Evolutionary conservation across 2,797 vertebrate genomes (phyloP), one percentile per base, ranked within the genome.

Genomic region (Menidia menidia): DNA sequence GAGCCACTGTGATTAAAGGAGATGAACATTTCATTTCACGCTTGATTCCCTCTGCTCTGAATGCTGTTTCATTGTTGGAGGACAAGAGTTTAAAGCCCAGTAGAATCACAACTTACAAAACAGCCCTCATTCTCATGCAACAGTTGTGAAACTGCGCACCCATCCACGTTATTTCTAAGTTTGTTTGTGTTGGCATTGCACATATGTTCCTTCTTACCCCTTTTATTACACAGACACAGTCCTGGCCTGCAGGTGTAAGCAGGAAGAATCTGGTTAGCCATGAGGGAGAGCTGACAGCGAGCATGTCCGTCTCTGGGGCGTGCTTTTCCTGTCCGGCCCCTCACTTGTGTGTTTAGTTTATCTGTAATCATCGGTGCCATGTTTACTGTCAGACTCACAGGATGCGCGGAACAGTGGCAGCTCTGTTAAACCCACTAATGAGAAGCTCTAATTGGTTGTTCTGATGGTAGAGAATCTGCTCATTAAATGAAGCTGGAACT

Each of bases 381-480:
- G 77, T 75, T 83, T 73, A 63, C 67, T 73, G 73, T 80, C 82
- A 83, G 80, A 71, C 73, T 79, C 75, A 63, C 75, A 78, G 86
- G 81, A 89, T 76, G 78, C 77, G 82, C 57, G 61, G 88, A 92
- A 92, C 91, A 91, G 86, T 91, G 68, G 88, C 71, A 25, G 78
- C 86, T 91, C 87, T 88, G 90, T 90, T 78, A 64, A 62, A 57
- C 54, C 69, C 75, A 50, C 90, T 93, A 93, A 93, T 92, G 91
- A 93, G 89, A 81, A 62, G 71, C 73, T 79, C 69, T 92, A 93
- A 93, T 93, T 92, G 88, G 85, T 82, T 77, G 78, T 83, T 87
- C 72, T 90, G 83, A 72, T 85, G 84, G 80, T 39, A n/a, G 83
- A 89, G 87, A 90, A 86, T 87, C 79, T 70, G 65, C 86, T 91